A percentile compares a stretch with the other conserved stretches of the same genome.
phyloP scores from a whole-genome alignment of 64 coral and sea anemone species.

The Pocillopora verrucosa region DNA sequence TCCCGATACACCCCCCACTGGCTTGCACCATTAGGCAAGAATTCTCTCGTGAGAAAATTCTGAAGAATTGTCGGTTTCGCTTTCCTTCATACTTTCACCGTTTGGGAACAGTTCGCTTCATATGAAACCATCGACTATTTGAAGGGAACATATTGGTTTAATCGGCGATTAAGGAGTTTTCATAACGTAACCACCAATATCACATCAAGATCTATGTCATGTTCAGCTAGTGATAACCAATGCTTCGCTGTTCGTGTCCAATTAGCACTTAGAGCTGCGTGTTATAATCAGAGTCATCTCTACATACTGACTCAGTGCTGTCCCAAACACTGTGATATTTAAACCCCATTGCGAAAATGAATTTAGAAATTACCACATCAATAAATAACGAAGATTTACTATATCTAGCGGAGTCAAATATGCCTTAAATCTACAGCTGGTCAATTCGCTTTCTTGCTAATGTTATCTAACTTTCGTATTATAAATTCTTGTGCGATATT shows the following conservation, averaged over 20 bases:
- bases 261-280: neutral
- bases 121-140: neutral
- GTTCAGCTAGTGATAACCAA: neutral
- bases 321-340: neutral
- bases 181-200: neutral
- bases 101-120: neutral
- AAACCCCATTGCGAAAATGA: neutral
- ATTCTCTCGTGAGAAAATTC: constrained; percentile 23
- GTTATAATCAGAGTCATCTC: neutral
- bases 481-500: neutral
- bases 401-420: neutral
- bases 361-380: neutral
- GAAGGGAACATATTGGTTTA: neutral
- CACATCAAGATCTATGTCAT: neutral
- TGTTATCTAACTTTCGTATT: neutral
- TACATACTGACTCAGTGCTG: neutral
- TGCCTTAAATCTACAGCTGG: neutral
- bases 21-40: neutral
- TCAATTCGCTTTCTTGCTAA: neutral
- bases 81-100: neutral
- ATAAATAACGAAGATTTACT: neutral
- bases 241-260: neutral
- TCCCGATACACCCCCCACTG: neutral
- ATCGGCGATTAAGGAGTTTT: neutral
- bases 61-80: neutral